Conservation (phyloP, 2,888 invertebrate genomes). For the Agonopterix subpropinquella region DNA sequence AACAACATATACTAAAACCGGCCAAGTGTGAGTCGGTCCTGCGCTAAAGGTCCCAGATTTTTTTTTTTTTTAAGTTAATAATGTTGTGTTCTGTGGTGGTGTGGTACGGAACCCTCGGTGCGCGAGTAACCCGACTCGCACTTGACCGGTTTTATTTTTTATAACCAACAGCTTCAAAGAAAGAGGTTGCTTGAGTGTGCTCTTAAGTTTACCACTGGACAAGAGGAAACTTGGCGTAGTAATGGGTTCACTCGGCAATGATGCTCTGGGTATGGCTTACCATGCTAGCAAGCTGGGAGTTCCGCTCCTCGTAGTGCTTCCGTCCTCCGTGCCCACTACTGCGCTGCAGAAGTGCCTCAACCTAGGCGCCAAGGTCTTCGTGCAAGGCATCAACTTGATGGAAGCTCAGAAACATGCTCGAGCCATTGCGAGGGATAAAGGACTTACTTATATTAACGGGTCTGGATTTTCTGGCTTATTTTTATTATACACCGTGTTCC, state of each 20-base stretch:
- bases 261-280: constrained; percentile 79
- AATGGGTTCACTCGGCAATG: constrained; percentile 83
- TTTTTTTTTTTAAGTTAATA: too few species aligned
- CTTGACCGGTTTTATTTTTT: background rate
- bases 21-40: too few species aligned
- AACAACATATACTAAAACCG: too few species aligned
- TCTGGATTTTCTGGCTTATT: constrained; percentile 30
- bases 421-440: constrained; percentile 73
- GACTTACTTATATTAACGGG: constrained; percentile 81
- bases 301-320: constrained; percentile 82
- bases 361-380: constrained; percentile 79
- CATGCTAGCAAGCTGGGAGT: constrained; percentile 77
- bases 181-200: constrained; percentile 79
- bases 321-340: constrained; percentile 78
- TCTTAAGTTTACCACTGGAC: constrained; percentile 73
- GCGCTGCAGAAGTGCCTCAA: constrained; percentile 79
- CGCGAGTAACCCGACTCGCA: too few species aligned
- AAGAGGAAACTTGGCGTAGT: constrained; percentile 79
- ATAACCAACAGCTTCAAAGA: constrained; percentile 78
- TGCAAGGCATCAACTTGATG: constrained; percentile 76
- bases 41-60: too few species aligned
- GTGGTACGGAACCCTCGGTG: too few species aligned
- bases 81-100: too few species aligned
- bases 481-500: too few species aligned
- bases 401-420: constrained; percentile 79